These are phyloP conservation scores for Trachurus trachurus DNA, from an alignment of 2,797 vertebrate genomes.

Conservation along the genomic window DNA sequence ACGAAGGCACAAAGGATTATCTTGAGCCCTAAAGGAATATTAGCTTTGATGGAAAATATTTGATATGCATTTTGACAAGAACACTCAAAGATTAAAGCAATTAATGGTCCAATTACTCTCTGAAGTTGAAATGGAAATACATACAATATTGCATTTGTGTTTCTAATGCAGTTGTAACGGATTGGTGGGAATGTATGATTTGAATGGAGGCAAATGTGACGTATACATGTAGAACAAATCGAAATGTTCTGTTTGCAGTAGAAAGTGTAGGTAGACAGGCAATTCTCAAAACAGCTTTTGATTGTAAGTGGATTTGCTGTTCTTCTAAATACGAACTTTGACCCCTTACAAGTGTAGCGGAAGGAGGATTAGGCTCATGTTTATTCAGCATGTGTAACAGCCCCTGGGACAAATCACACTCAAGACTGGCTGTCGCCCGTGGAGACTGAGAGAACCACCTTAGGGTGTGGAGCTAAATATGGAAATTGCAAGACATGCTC, in stretches of 20 bases:
- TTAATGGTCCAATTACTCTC: constrained; percentile 24
- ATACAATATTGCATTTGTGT: not conserved
- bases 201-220: constrained; percentile 2
- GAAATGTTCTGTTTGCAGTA: not conserved
- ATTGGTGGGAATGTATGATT: not conserved
- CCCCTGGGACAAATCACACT: constrained; percentile 84
- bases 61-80: constrained; percentile 50
- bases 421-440: constrained; percentile 78
- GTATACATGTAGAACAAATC: not conserved
- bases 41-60: constrained; percentile 56
- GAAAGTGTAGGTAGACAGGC: constrained; percentile 5
- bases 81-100: constrained; percentile 48
- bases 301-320: constrained; percentile 79
- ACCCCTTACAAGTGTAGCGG: constrained; percentile 80
- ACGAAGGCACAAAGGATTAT: constrained; percentile 40
- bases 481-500: constrained; percentile 78
- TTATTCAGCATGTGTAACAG: constrained; percentile 80
- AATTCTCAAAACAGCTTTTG: constrained; percentile 67
- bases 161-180: not conserved
- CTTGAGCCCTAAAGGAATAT: constrained; percentile 48
- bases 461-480: constrained; percentile 80
- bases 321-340: constrained; percentile 80
- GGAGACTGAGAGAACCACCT: constrained; percentile 77
- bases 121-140: constrained; percentile 17
- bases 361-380: constrained; percentile 82